Conservation (phyloP, 2,797 vertebrate species). For the Halcyon leucocephala region DNA sequence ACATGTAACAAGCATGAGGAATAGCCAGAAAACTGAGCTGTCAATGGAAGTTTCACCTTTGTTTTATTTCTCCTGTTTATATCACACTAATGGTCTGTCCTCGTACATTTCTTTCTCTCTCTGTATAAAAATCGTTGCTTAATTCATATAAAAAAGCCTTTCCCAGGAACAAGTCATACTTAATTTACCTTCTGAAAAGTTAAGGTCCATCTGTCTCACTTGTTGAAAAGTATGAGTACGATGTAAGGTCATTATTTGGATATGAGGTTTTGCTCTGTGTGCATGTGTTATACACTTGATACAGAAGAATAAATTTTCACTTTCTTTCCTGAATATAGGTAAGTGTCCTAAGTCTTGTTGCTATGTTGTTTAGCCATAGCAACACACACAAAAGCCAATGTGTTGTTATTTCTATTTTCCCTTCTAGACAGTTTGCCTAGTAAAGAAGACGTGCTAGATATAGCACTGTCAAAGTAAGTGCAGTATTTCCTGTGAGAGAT, state of each 20-base stretch:
- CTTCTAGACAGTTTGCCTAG: conserved; percentile 56
- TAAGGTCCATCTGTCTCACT: neutral
- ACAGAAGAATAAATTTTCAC: neutral
- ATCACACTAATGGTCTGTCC: neutral
- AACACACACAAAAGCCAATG: conserved; percentile 56
- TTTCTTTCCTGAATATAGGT: neutral
- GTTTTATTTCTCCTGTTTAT: neutral
- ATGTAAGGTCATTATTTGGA: neutral
- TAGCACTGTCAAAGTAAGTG: conserved; percentile 56
- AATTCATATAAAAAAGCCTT: neutral
- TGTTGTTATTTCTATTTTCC: conserved; percentile 52
- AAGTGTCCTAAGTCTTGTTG: conserved; percentile 54
- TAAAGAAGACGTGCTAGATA: conserved; percentile 45
- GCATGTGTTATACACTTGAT: neutral
- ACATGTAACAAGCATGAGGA: neutral
- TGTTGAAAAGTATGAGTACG: neutral
- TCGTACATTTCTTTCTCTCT: neutral
- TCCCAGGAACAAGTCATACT: neutral
- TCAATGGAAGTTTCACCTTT: neutral
- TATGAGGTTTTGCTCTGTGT: neutral
- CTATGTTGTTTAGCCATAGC: conserved; percentile 69
- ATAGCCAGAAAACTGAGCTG: neutral
- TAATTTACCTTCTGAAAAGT: neutral
- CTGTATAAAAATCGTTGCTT: neutral
- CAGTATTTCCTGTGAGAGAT: conserved; percentile 40